Conservation (phyloP, 1,140 invertebrate genomes). For the Acromyrmex charruanus region DNA sequence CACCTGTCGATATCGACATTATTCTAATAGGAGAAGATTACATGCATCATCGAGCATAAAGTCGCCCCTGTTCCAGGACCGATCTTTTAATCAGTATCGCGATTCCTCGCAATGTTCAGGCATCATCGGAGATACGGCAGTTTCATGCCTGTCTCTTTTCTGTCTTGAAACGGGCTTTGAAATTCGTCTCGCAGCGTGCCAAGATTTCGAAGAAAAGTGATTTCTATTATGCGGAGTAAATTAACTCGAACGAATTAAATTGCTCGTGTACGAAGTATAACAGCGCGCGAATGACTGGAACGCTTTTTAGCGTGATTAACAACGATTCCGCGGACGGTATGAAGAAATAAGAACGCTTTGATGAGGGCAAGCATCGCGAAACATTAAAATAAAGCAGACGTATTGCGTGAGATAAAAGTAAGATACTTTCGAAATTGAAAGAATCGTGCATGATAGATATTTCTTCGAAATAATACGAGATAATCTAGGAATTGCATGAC, state of each 20-base stretch:
- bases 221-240: constrained; percentile 43
- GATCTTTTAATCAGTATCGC: constrained; percentile 42
- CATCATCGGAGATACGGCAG: neutral
- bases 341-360: neutral
- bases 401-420: neutral
- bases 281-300: constrained; percentile 16
- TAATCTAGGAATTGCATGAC: neutral
- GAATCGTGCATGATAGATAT: neutral
- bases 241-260: constrained; percentile 56
- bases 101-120: constrained; percentile 15
- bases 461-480: neutral
- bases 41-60: constrained; percentile 50
- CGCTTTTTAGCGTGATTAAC: constrained; percentile 45
- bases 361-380: neutral
- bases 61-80: constrained; percentile 30
- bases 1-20: constrained; percentile 33
- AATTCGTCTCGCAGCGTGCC: constrained; percentile 15
- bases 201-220: constrained; percentile 36
- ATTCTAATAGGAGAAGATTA: constrained; percentile 54
- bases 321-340: neutral
- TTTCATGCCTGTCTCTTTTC: constrained; percentile 42
- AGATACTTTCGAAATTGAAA: constrained; percentile 11
- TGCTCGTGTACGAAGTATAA: constrained; percentile 14
- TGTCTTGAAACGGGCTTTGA: neutral
- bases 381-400: constrained; percentile 14